Base-by-base conservation (phyloP, 2,113 vertebrate genomes). In the Cyprinodon tularosa region DNA sequence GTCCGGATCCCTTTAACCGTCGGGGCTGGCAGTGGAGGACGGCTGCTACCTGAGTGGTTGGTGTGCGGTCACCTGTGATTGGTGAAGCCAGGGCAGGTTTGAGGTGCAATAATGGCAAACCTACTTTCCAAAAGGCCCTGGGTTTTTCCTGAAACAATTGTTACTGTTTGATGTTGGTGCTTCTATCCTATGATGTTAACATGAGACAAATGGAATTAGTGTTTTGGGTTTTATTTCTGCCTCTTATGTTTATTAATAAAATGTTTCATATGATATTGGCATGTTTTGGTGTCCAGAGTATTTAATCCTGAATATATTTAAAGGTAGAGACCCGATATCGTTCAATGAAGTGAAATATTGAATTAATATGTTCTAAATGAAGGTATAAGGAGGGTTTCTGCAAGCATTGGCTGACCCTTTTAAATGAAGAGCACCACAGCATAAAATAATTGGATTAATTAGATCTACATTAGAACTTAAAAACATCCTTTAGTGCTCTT, bases 151-250 rank as follows among this genome's bases (percentile, higher is more conserved):
- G 22, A 66, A 45, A 22, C 40, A 66, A 44, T 76, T 89, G 82
- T 93, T 91, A 81, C 85, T 90, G 86, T 94, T 91, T 83, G 91
- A 84, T 94, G 92, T 93, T 92, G 94, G 93, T 94, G 93, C 92
- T 94, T 92, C 88, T 92, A 92, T 90, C 88, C 84, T 89, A 91
- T 90, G 86, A 91, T 88, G 90, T 88, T 91, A 81, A 84, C 74
- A 91, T 88, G 82, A 85, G 87, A 91, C 74, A 90, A 90, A 92
- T 86, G 83, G 80, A 91, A 85, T 84, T 85, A 68, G 88, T 87
- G 90, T 86, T 29, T 29, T 29, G 29, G 87, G 80, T 87, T 92
- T 42, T 90, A 88, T 89, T 82, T 84, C 83, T 89, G 88, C 87
- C 74, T 92, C 93, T 92, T 93, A 92, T 92, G 84, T 88, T 90